Base-by-base conservation (phyloP, 2,888 invertebrate species). In the Scaptomyza polygonia region DNA sequence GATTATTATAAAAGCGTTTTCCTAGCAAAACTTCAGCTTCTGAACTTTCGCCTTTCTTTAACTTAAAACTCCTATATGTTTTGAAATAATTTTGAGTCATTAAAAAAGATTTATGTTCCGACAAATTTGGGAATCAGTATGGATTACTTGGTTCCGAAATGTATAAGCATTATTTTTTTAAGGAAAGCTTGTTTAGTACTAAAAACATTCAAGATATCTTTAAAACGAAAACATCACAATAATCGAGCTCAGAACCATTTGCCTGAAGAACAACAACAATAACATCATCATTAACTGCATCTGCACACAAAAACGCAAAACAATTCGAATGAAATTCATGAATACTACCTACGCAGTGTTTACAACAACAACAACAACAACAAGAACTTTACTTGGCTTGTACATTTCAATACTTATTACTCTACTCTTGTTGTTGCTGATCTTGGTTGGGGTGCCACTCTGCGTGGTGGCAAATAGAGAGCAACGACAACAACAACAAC, bases 281-380 rank as follows among this genome's bases (percentile, higher is more conserved):
- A 40, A 7, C n/a, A 48, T 43, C 18, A 47, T 27, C 32, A 40
- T 21, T 34, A 29, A 21, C 36, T 39, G 45, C 42, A 52, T 34
- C 27, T 58, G 56, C 53, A 45, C 56, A 48, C 49, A 27, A 58
- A 39, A 49, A 27, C n/a, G 32, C 34, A 25, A 39, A 36, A 30
- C 47, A 39, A 79, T 82, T 79, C 84, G 58, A 84, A 86, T 77
- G 85, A 71, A 72, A 71, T 67, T 69, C 72, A 70, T 77, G 85
- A 49, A 72, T 71, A 81, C 71, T 88, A 88, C 84, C 84, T 84
- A 84, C 88, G 88, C 84, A 69, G 68, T 62, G 83, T 72, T 72
- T 64, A 63, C 66, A 85, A 67, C 51, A 59, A 29, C 7, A 58
- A 53, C 1, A 29, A 62, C 63, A 80, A 54, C 30, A 53, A 27